Base-by-base conservation (phyloP, 2,888 invertebrate genomes). In the Tetranychus piercei region DNA sequence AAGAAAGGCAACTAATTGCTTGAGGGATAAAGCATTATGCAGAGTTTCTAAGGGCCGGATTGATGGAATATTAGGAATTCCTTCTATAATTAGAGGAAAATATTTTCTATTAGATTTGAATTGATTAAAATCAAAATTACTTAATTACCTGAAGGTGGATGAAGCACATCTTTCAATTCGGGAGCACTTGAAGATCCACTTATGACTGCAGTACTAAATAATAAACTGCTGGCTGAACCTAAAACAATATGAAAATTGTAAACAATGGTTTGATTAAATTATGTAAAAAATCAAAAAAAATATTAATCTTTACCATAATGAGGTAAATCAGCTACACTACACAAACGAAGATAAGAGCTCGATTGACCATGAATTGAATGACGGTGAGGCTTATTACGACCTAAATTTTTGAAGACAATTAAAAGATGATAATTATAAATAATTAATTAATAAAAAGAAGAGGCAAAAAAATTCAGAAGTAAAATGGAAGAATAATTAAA, bases 321-420 rank as follows among this genome's bases (percentile, higher is more conserved):
- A 9, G 78, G 77, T 11, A 79, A 74, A 74, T 79, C 78, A 69
- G 79, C 78, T 43, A 79, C 78, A 75, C 78, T 79, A 74, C 79
- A 80, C 76, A 79, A 76, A 71, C 80, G 78, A 69, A 79, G 71
- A 74, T 80, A 79, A 9, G 79, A 78, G 74, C 78, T 78, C 89
- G 91, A 90, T 88, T 92, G 92, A 86, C 91, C 91, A 86, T 91
- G 90, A 87, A 92, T 90, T 88, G 92, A 92, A 90, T 92, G 92
- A 85, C 92, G 90, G 87, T 92, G 92, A 85, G 90, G 90, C 85
- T 90, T 88, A 84, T 72, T 69, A 23, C 69, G 69, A 11, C 69
- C 69, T 69, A 22, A 5, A 22, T 11, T 23, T 69, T 11, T 34
- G 34, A 34, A 34, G 34, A 34, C 34, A 34, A 23, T 23, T 23